Conservation (phyloP, 2,888 invertebrate species). For the Acronicta leporina region DNA sequence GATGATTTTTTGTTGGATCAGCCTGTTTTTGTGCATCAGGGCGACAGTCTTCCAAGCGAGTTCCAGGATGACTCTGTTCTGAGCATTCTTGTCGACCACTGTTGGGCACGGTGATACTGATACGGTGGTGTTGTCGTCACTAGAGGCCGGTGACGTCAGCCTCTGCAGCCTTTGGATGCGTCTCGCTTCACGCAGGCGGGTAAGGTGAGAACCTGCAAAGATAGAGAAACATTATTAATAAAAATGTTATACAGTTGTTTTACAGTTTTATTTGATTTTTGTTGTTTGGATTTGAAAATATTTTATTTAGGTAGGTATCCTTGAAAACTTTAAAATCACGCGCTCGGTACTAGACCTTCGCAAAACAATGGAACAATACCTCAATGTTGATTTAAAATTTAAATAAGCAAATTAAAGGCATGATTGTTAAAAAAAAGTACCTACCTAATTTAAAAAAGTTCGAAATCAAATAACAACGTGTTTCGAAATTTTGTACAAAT, state of each 20-base stretch:
- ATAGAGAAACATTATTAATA: constrained; percentile 46
- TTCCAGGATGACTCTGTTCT: constrained; percentile 88
- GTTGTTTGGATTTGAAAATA: too few relatives aligned
- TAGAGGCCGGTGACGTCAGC: constrained; percentile 60
- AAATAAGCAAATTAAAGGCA: too few relatives aligned
- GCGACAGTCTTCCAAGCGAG: constrained; percentile 91
- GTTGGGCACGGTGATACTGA: constrained; percentile 51
- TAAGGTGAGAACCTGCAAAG: constrained; percentile 76
- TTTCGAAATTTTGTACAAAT: too few relatives aligned
- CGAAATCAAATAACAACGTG: too few relatives aligned
- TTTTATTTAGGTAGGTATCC: too few relatives aligned
- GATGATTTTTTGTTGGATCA: constrained; percentile 90
- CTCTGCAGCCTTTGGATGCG: constrained; percentile 75
- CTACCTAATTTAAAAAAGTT: too few relatives aligned
- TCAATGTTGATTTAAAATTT: too few relatives aligned
- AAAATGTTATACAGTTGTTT: too few relatives aligned
- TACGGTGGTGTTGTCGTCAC: constrained; percentile 54
- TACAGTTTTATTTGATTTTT: too few relatives aligned
- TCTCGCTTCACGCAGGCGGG: constrained; percentile 77
- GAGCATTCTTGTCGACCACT: constrained; percentile 69
- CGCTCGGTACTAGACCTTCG: too few relatives aligned
- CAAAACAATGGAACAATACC: constrained; percentile 41
- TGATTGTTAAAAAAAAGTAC: too few relatives aligned
- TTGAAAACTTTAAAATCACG: too few relatives aligned
- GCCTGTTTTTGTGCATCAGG: constrained; percentile 89